phyloP scores from a whole-genome alignment of 2,888 invertebrate genomes.

The Margaritifera margaritifera region DNA sequence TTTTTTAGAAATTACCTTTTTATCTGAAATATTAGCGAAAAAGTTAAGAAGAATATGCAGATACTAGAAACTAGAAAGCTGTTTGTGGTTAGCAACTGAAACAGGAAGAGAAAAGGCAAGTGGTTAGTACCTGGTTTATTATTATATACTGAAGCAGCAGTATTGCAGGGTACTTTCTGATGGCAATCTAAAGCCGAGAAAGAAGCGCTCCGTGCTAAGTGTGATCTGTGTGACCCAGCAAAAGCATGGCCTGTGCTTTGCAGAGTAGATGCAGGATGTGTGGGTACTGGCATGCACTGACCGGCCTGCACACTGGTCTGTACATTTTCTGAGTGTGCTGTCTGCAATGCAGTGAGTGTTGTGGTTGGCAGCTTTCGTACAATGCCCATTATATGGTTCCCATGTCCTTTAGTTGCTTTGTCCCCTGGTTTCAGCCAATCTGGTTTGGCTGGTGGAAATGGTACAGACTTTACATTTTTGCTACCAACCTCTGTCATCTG shows the following conservation, averaged over 20 bases:
- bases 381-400: slow-evolving; percentile 12
- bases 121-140: slow-evolving; percentile 29
- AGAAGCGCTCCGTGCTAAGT: slow-evolving; percentile 40
- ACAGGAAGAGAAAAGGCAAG: not conserved
- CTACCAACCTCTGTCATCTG: slow-evolving; percentile 39
- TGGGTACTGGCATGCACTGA: slow-evolving; percentile 18
- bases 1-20: too few relatives aligned
- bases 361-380: slow-evolving; percentile 13
- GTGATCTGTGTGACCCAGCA: slow-evolving; percentile 13
- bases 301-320: slow-evolving; percentile 6
- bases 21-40: too few relatives aligned
- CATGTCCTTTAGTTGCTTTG: slow-evolving; percentile 11
- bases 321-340: slow-evolving; percentile 23
- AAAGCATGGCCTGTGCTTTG: slow-evolving; percentile 10
- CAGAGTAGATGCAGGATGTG: not conserved
- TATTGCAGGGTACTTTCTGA: slow-evolving; percentile 5
- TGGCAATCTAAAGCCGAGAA: slow-evolving; percentile 27
- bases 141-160: slow-evolving; percentile 9
- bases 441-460: slow-evolving; percentile 15
- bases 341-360: slow-evolving; percentile 17
- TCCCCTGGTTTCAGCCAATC: slow-evolving; percentile 11
- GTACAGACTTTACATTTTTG: slow-evolving; percentile 19
- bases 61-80: not conserved
- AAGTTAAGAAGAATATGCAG: not conserved
- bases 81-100: not conserved